phyloP scores from a whole-genome alignment of 2,797 vertebrate genomes.

The Todus mexicanus region DNA sequence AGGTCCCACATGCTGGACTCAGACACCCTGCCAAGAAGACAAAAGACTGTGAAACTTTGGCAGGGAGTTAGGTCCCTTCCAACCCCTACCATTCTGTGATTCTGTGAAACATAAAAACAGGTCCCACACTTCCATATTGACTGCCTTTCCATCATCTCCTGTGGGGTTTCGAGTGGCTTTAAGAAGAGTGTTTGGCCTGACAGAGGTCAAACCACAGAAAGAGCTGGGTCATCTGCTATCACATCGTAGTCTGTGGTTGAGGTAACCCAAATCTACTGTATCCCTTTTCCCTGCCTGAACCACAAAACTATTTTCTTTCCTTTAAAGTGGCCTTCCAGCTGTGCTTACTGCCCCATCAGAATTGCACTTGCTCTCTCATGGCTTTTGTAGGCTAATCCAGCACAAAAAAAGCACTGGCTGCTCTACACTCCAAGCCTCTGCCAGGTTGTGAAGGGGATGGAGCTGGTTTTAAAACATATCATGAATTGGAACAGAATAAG shows the following conservation, averaged over 20 bases:
- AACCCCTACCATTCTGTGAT: not conserved
- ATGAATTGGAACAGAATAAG: not conserved
- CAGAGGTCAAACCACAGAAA: not conserved
- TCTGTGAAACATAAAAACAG: not conserved
- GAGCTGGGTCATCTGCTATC: not conserved
- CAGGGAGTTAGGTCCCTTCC: not conserved
- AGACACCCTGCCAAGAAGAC: not conserved
- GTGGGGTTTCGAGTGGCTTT: not conserved
- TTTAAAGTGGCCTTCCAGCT: not conserved
- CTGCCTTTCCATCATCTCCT: not conserved
- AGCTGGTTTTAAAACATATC: not conserved
- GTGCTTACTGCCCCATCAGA: not conserved
- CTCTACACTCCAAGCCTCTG: not conserved
- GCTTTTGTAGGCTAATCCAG: not conserved
- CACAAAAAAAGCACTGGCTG: not conserved
- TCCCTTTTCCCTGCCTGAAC: not conserved
- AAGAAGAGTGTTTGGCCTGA: not conserved
- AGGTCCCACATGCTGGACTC: not conserved
- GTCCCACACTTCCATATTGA: not conserved
- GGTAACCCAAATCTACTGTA: not conserved
- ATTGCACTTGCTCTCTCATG: not conserved
- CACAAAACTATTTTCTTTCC: not conserved
- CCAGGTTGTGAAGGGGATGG: not conserved
- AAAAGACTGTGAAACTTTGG: not conserved
- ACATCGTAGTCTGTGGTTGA: not conserved